Conservation (phyloP, 1,140 invertebrate genomes). For the Asbolus verrucosus region DNA sequence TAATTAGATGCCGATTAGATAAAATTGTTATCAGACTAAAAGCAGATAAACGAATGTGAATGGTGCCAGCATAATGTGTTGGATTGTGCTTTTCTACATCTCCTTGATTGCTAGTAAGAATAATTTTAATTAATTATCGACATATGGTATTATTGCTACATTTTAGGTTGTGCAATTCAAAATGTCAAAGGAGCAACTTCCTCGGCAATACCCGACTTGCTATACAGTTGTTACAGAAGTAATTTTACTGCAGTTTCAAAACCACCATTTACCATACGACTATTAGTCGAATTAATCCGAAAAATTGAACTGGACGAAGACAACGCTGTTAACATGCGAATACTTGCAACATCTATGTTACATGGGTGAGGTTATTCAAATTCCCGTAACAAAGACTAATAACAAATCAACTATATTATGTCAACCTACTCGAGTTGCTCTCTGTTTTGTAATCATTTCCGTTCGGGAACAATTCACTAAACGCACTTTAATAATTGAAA, state of each 20-base stretch:
- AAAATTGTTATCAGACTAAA: conserved; percentile 20
- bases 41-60: background rate
- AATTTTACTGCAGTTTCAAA: conserved; percentile 59
- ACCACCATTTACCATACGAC: conserved; percentile 67
- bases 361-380: conserved; percentile 67
- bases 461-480: no score
- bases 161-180: conserved; percentile 34
- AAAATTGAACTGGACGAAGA: conserved; percentile 67
- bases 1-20: conserved; percentile 13
- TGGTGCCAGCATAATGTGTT: background rate
- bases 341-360: conserved; percentile 68
- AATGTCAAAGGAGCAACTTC: conserved; percentile 51
- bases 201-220: conserved; percentile 66
- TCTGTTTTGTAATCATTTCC: no score
- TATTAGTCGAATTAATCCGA: conserved; percentile 69
- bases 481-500: no score
- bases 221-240: conserved; percentile 68
- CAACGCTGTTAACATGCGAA: conserved; percentile 65
- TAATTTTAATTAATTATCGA: background rate
- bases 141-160: background rate
- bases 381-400: no score
- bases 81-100: background rate
- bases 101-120: background rate
- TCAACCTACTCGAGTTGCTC: no score
- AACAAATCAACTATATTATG: no score